These are phyloP conservation scores for Otolemur crassicaudatus DNA, from an alignment of 2,797 vertebrate genomes.

Conservation along the genomic window DNA sequence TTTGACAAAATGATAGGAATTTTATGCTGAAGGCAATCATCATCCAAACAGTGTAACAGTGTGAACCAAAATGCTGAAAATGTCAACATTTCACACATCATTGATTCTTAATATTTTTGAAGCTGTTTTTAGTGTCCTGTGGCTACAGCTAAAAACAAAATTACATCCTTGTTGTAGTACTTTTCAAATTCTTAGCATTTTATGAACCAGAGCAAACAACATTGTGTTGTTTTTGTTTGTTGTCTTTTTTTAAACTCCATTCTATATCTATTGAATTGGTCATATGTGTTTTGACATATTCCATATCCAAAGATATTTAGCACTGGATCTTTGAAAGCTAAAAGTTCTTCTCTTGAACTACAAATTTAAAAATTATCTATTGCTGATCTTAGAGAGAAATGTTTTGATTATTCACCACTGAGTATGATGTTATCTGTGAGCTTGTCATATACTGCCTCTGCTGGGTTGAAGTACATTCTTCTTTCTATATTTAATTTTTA, in stretches of 20 bases:
- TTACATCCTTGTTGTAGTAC: not conserved
- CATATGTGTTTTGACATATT: not conserved
- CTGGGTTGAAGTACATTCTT: accelerated
- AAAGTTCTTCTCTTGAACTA: not conserved
- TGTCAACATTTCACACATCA: conserved; percentile 32
- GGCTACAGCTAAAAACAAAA: not conserved
- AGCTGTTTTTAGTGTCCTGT: not conserved
- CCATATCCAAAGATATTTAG: not conserved
- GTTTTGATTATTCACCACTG: not conserved
- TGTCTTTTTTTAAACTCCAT: not conserved
- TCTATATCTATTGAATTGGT: not conserved
- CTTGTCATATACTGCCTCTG: not conserved
- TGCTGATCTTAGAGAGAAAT: not conserved
- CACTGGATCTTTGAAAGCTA: not conserved
- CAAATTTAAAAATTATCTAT: not conserved
- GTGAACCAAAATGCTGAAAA: conserved; percentile 32
- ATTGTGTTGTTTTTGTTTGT: not conserved
- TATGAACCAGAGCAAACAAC: not conserved
- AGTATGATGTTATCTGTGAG: not conserved
- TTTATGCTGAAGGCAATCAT: conserved; percentile 56
- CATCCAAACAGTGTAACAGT: conserved; percentile 5
- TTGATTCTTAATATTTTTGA: conserved; percentile 36
- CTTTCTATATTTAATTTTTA: not conserved
- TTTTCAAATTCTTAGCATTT: not conserved
- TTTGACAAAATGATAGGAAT: conserved; percentile 55